Evolutionary conservation across 2,888 invertebrate species (phyloP), one percentile per base, ranked within the genome.

Genomic region (Proisotoma minuta): DNA sequence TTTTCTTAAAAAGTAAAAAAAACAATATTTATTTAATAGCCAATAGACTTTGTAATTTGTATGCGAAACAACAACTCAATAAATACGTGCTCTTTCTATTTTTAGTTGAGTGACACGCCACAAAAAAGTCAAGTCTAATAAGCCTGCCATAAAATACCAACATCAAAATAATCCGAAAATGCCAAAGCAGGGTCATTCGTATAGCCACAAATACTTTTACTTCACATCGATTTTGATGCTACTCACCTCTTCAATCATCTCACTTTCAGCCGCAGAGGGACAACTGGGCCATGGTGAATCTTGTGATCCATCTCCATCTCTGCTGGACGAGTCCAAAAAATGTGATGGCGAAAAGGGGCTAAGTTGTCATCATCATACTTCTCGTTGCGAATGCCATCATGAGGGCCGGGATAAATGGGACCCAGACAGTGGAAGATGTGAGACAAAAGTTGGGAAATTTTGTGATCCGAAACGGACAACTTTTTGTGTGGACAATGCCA

Each of bases 381-480:
- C 29, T n/a, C 48, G 39, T 1, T 69, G 69, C 23, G 57, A 49
- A 39, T 69, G 69, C 52, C 69, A 69, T 53, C 69, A 69, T 48
- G 69, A 52, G 47, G 60, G 58, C 10, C 29, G 69, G 8, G 69
- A 69, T 40, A 22, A 59, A 3, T 66, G 56, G 53, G 60, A 66
- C 43, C 20, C 28, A 8, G 28, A 52, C 4, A 29, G 27, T 26
- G 59, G 57, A 50, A 27, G 66, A 15, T 69, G 69, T 39, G 69
- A 69, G 52, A 69, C 66, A 1, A 62, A 64, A 69, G 53, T 66
- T 0, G 69, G 69, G 26, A 60, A 56, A 50, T 64, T 64, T 47
- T 69, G 69, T 29, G 60, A 53, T 18, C 26, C 47, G 2, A 57
- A 57, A 1, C 61, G 64, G 8, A 27, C 39, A 10, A 62, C 60